Evolutionary conservation across 2,797 vertebrate genomes (phyloP).

Genomic region (Phalanger gymnotis): DNA sequence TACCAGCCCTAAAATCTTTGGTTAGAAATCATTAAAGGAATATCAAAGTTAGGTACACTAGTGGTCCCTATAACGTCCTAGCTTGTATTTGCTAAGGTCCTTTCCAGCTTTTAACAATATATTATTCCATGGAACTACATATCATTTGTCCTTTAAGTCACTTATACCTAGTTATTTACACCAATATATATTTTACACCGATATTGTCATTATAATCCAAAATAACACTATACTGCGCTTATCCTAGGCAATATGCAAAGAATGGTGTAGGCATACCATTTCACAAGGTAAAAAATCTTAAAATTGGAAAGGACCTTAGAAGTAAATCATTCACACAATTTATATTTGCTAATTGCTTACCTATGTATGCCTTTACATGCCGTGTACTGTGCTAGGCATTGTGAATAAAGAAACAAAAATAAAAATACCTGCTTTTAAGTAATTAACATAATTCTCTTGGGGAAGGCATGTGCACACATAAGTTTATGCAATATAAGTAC

Average conservation of each 20-base stretch:
- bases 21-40: not conserved
- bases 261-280: not conserved
- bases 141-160: not conserved
- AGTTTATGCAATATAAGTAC: too few species aligned
- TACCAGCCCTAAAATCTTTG: not conserved
- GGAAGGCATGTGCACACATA: too few species aligned
- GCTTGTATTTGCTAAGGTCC: not conserved
- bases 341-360: too few species aligned
- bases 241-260: not conserved
- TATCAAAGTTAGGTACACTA: not conserved
- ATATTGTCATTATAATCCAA: not conserved
- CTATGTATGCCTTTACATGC: too few species aligned
- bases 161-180: not conserved
- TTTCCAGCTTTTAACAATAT: not conserved
- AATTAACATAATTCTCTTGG: too few species aligned
- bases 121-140: not conserved
- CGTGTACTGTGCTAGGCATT: too few species aligned
- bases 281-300: too few species aligned
- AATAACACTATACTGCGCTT: not conserved
- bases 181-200: not conserved
- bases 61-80: not conserved
- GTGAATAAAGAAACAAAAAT: too few species aligned
- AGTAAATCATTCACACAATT: too few species aligned
- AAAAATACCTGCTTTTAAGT: too few species aligned
- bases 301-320: too few species aligned